Evolutionary conservation across 2,888 invertebrate genomes (phyloP).

Genomic region (Drosophila anomalata): DNA sequence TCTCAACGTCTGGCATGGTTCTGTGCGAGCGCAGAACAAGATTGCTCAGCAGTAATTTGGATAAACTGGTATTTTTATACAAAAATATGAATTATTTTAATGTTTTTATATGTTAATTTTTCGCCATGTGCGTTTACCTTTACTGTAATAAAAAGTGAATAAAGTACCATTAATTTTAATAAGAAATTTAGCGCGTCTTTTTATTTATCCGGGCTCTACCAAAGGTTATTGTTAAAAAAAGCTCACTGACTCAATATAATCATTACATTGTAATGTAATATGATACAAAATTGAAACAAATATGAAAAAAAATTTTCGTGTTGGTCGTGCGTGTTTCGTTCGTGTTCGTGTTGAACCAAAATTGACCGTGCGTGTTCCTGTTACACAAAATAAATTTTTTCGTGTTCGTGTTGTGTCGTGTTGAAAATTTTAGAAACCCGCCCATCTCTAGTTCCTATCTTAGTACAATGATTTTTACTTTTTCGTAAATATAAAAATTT

Average conservation of each 20-base stretch:
- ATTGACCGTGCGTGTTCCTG: too few species aligned
- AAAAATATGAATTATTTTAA: neutral
- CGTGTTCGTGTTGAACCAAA: too few species aligned
- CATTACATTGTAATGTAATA: neutral
- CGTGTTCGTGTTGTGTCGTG: too few species aligned
- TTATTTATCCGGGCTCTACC: neutral
- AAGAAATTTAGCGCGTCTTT: neutral
- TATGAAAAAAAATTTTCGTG: neutral
- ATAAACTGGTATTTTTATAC: neutral
- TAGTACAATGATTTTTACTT: too few species aligned
- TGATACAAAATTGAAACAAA: constrained; percentile 1
- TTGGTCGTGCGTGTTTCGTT: too few species aligned
- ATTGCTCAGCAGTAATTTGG: neutral
- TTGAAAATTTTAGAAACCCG: too few species aligned
- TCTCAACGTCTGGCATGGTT: too few species aligned
- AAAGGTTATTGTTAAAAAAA: neutral
- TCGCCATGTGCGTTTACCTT: neutral
- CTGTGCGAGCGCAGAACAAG: too few species aligned
- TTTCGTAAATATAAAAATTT: too few species aligned
- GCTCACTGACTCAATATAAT: neutral
- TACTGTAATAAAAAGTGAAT: neutral
- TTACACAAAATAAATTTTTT: too few species aligned
- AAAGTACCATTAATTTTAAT: neutral
- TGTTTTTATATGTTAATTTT: neutral
- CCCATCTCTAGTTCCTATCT: too few species aligned